These are phyloP conservation scores for Pogoniulus pusillus DNA, from an alignment of 2,797 vertebrate genomes.

Conservation along the genomic window DNA sequence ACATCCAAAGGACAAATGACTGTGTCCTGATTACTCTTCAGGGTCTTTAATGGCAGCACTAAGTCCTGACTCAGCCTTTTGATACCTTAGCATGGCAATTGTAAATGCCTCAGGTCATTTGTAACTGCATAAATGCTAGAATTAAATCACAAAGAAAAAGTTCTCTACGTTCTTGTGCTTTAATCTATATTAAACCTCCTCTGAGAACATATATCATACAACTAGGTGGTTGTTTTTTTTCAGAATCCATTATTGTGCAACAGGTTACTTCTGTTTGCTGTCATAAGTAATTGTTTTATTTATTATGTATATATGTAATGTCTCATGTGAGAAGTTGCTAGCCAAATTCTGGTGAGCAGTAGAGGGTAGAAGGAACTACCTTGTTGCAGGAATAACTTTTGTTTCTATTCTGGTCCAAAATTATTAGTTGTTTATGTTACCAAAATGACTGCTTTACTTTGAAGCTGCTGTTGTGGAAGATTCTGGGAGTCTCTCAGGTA, in stretches of 20 bases:
- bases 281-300: constrained; percentile 8
- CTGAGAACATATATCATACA: background rate
- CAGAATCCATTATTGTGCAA: background rate
- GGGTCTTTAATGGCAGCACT: background rate
- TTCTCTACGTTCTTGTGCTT: background rate
- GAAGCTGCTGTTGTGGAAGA: background rate
- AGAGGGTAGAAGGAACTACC: background rate
- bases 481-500: background rate
- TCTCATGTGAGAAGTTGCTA: background rate
- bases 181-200: background rate
- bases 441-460: background rate
- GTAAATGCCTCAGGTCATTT: background rate
- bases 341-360: background rate
- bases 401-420: background rate
- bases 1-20: background rate
- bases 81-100: background rate
- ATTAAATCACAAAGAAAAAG: background rate
- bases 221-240: background rate
- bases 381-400: background rate
- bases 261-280: constrained; percentile 24
- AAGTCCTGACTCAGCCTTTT: constrained; percentile 16
- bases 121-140: constrained; percentile 3
- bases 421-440: background rate
- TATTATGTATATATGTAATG: background rate
- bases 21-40: background rate